phyloP scores from a whole-genome alignment of 2,797 vertebrate genomes.

The Acestrorhynchus altus region DNA sequence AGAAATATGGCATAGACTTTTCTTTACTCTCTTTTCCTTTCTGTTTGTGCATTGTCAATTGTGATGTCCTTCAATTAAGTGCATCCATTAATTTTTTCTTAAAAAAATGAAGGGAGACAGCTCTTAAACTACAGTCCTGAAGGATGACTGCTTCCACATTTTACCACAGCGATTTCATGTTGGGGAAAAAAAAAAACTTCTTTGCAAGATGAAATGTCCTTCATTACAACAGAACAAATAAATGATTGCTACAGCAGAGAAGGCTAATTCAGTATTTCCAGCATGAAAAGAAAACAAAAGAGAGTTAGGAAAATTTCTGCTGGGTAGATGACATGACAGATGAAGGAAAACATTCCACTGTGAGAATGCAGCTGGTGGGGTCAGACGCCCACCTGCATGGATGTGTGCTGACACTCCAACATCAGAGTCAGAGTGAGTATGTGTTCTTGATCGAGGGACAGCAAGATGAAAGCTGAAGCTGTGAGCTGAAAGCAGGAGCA shows the following conservation, averaged over 20 bases:
- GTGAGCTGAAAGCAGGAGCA: conserved; percentile 30
- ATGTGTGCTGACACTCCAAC: conserved; percentile 48
- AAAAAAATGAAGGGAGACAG: too few species aligned
- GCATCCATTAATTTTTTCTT: too few species aligned
- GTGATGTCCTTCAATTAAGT: background rate
- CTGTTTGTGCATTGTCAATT: background rate
- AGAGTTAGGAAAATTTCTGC: background rate
- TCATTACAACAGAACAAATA: background rate
- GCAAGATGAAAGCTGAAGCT: conserved; percentile 55
- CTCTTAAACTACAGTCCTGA: background rate
- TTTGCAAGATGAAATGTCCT: background rate
- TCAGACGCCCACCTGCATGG: conserved; percentile 45
- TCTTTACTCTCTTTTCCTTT: too few species aligned
- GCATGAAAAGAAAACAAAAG: background rate
- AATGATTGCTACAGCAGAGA: background rate
- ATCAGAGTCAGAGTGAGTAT: conserved; percentile 44
- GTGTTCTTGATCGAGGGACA: conserved; percentile 30
- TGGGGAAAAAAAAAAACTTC: background rate
- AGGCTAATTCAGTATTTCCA: background rate
- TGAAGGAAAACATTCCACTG: conserved; percentile 19
- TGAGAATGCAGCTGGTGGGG: conserved; percentile 50
- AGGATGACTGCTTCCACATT: background rate
- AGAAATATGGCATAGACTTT: too few species aligned
- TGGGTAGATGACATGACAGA: conserved; percentile 10
- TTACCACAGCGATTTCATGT: background rate